Evolutionary conservation across 2,888 invertebrate genomes (phyloP).

Genomic region (Sisyra terminalis): DNA sequence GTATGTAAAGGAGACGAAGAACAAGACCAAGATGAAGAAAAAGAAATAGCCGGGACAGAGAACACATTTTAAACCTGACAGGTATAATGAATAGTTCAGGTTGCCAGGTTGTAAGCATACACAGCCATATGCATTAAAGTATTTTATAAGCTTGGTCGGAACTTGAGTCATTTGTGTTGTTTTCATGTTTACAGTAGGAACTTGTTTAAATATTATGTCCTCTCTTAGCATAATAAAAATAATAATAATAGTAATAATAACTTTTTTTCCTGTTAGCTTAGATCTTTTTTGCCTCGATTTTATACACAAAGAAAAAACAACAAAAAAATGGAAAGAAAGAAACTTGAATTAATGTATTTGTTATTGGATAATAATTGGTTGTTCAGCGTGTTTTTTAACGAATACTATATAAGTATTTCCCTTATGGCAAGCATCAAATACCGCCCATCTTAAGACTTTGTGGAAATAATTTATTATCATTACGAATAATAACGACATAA

Average conservation of each 20-base stretch:
- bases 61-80: slow-evolving; percentile 3
- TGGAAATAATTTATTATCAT: slow-evolving; percentile 5
- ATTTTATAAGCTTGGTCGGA: too few species aligned
- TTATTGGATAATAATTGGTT: slow-evolving; percentile 6
- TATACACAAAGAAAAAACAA: background rate
- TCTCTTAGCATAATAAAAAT: too few species aligned
- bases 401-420: slow-evolving; percentile 1
- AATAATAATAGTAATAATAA: too few species aligned
- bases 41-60: background rate
- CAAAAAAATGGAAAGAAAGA: background rate
- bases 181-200: too few species aligned
- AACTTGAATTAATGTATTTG: slow-evolving; percentile 5
- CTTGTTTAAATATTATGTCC: too few species aligned
- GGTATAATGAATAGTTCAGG: slow-evolving; percentile 2
- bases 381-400: slow-evolving; percentile 4
- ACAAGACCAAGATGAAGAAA: too few species aligned
- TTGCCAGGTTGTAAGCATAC: too few species aligned
- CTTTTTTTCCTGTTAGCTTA: too few species aligned
- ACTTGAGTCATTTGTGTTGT: too few species aligned
- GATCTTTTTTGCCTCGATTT: too few species aligned
- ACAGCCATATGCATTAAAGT: too few species aligned
- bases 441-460: background rate
- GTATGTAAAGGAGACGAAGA: too few species aligned
- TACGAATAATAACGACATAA: slow-evolving; percentile 6
- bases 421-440: background rate